phyloP scores from a whole-genome alignment of 2,113 vertebrate species.

The Elachura formosa region DNA sequence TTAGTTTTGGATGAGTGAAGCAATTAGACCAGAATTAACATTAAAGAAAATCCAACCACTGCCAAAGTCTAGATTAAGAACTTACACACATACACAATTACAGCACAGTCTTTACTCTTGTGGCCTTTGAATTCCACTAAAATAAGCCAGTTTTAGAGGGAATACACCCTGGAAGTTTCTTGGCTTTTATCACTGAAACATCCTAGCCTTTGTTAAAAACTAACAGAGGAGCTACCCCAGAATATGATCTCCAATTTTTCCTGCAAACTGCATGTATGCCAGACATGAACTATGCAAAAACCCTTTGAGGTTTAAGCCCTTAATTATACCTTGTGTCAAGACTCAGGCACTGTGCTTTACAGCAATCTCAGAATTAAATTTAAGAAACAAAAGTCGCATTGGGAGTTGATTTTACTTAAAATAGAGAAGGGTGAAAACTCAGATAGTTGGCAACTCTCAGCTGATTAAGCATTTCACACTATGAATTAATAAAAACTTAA shows the following conservation, averaged over 20 bases:
- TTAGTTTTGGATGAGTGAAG: not conserved
- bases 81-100: not conserved
- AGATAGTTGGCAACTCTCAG: slow-evolving; percentile 15
- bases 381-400: not conserved
- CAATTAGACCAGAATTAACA: not conserved
- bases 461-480: not conserved
- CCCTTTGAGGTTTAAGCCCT: slow-evolving; percentile 46
- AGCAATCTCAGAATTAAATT: not conserved
- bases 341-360: slow-evolving; percentile 42
- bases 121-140: not conserved
- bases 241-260: not conserved
- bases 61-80: slow-evolving; percentile 34
- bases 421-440: not conserved
- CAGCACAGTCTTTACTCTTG: slow-evolving; percentile 7
- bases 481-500: slow-evolving; percentile 9
- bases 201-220: slow-evolving; percentile 17
- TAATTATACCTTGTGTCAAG: slow-evolving; percentile 33
- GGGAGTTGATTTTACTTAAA: slow-evolving; percentile 1
- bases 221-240: slow-evolving; percentile 8
- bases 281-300: slow-evolving; percentile 40
- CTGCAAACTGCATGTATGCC: not conserved
- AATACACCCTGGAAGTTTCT: not conserved
- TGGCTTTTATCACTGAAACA: slow-evolving; percentile 23
- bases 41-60: not conserved
- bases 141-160: not conserved